These are phyloP conservation scores for Notolabrus celidotus DNA, from an alignment of 2,797 vertebrate species.

Conservation along the genomic window DNA sequence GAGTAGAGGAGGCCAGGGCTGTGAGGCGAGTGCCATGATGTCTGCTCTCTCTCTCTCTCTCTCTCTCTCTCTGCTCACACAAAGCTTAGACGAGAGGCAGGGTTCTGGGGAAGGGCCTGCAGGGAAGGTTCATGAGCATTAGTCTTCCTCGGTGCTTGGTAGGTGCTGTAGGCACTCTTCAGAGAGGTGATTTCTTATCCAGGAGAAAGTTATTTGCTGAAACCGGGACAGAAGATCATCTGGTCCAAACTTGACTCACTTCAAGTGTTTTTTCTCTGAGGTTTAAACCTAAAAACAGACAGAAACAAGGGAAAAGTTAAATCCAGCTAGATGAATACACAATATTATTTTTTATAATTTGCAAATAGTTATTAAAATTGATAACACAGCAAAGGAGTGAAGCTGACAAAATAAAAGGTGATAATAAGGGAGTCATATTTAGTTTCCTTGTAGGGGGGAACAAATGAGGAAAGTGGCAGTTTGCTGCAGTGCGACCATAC, in stretches of 20 bases:
- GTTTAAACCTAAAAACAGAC: slow-evolving; percentile 79
- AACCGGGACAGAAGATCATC: slow-evolving; percentile 26
- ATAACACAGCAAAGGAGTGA: not conserved
- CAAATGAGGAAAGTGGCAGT: slow-evolving; percentile 31
- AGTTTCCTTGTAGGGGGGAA: slow-evolving; percentile 9
- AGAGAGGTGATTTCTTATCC: slow-evolving; percentile 35
- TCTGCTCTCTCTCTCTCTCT: slow-evolving; percentile 62
- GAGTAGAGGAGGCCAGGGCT: slow-evolving; percentile 56
- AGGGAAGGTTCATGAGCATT: slow-evolving; percentile 72
- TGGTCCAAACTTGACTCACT: slow-evolving; percentile 37
- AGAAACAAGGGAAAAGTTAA: slow-evolving; percentile 64
- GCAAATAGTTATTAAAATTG: slow-evolving; percentile 8
- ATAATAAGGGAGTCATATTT: slow-evolving; percentile 12
- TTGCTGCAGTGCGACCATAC: slow-evolving; percentile 32
- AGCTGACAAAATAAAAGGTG: not conserved
- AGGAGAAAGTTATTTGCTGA: slow-evolving; percentile 34
- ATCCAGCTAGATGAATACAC: not conserved
- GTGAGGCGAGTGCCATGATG: slow-evolving; percentile 82
- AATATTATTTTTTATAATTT: slow-evolving; percentile 3
- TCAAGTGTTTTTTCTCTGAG: slow-evolving; percentile 18
- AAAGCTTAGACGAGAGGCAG: slow-evolving; percentile 61
- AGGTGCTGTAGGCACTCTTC: slow-evolving; percentile 18
- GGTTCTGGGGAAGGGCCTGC: slow-evolving; percentile 55
- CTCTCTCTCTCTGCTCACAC: slow-evolving; percentile 61
- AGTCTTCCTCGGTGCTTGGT: slow-evolving; percentile 36